These are phyloP conservation scores for Prorops nasuta DNA, from an alignment of 1,140 invertebrate species.

Conservation along the genomic window DNA sequence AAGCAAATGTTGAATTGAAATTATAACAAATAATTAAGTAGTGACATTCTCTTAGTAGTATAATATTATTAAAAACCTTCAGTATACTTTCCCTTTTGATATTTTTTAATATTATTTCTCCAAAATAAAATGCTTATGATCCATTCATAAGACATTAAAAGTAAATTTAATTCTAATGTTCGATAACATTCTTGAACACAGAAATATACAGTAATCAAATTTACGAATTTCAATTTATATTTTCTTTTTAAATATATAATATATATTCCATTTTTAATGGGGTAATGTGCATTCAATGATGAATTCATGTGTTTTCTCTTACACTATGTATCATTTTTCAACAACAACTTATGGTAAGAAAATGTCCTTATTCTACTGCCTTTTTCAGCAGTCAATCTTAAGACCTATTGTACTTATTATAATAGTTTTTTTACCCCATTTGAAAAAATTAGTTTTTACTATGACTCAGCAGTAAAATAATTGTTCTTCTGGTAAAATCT, in stretches of 20 bases:
- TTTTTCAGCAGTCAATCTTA: slow-evolving; percentile 11
- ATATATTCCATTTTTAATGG: slow-evolving; percentile 13
- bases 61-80: too few relatives aligned
- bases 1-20: slow-evolving; percentile 8
- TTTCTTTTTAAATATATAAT: slow-evolving; percentile 4
- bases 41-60: too few relatives aligned
- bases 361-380: slow-evolving; percentile 13
- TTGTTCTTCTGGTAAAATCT: slow-evolving; percentile 29
- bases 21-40: slow-evolving; percentile 16
- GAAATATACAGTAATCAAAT: slow-evolving; percentile 4
- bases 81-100: slow-evolving; percentile 4
- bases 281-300: slow-evolving; percentile 11
- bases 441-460: neutral
- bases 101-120: slow-evolving; percentile 12
- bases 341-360: slow-evolving; percentile 14
- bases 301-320: slow-evolving; percentile 15
- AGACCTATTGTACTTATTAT: slow-evolving; percentile 16
- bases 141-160: slow-evolving; percentile 7
- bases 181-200: slow-evolving; percentile 1
- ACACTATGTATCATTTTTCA: slow-evolving; percentile 24
- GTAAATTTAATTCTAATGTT: slow-evolving; percentile 8
- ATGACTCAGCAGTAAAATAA: slow-evolving; percentile 25
- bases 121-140: neutral
- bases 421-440: slow-evolving; percentile 18
- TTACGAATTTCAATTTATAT: neutral